A percentile compares a stretch with the other conserved stretches of the same genome.
Conservation (phyloP, 2,797 vertebrate genomes). For the Danionella dracula region DNA sequence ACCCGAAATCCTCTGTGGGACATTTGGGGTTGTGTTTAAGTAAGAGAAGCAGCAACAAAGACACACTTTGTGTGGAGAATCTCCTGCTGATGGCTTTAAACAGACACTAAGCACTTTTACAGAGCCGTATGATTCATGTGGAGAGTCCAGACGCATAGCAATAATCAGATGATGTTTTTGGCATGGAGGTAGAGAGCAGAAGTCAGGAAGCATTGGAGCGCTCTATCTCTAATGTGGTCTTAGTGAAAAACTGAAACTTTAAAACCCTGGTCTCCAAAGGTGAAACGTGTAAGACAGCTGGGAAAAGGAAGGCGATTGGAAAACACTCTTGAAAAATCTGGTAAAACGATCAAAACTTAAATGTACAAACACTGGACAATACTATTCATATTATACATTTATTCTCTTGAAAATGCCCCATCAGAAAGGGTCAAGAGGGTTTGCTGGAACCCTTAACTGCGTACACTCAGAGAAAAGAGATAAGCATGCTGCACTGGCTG, state of each 20-base stretch:
- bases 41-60: constrained; percentile 40
- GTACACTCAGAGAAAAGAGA: no score
- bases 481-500: no score
- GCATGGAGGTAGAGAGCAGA: constrained; percentile 29
- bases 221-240: constrained; percentile 17
- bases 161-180: constrained; percentile 48
- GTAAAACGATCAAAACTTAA: no score
- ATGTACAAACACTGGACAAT: no score
- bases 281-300: neutral
- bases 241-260: constrained; percentile 1
- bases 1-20: constrained; percentile 9
- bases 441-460: no score
- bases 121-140: constrained; percentile 37
- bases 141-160: constrained; percentile 35
- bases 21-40: constrained; percentile 25
- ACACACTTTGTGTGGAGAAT: constrained; percentile 46
- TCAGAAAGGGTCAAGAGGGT: no score
- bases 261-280: neutral
- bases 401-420: no score
- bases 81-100: constrained; percentile 29
- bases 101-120: constrained; percentile 45
- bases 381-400: no score
- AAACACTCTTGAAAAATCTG: no score
- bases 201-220: constrained; percentile 1
- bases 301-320: no score